Base-by-base conservation (phyloP, 2,888 invertebrate species). In the Eilema caniola region DNA sequence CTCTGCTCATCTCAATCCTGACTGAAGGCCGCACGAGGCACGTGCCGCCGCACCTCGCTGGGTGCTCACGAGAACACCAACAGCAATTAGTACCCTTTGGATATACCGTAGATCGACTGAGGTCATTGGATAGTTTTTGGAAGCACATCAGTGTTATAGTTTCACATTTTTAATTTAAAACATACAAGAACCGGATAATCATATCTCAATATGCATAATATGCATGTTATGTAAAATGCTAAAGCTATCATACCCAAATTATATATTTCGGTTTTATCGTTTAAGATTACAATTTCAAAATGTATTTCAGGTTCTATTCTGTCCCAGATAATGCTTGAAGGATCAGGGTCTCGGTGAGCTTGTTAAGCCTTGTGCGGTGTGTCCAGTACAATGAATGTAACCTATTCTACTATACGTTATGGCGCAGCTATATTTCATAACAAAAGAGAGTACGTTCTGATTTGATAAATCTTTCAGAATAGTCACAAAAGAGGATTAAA, bases 1-100 rank as follows among this genome's bases (percentile, higher is more conserved):
- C 59, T 66, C 37, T 25, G 25, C 37, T 59, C 59, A 25, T 61
- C 67, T 67, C 67, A 53, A 67, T 60, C 66, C 60, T 61, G 53
- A 67, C 67, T 16, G 47, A 67, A 16, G 16, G 67, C 60, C 47
- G 31, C 61, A 31, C 61, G 24, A 10, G 14, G 59, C 66, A 59
- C 66, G 24, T 57, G 60, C 59, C 41, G 37, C 56, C 24, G 37
- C 16, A 8, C 37, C 31, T 16, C 16, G 33, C 33, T 14, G 47
- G 3, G 47, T 47, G 20, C 7, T 47, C 14, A 47, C 20, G 7
- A 37, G 33, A 37, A 12, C n/a, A n/a, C n/a, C n/a, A n/a, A n/a
- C n/a, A 12, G 12, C 12, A 37, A 12, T 37, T 37, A 37, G 12
- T 37, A 37, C 12, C 1, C 33, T 20, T 20, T 47, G 20, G 7